These are phyloP conservation scores for Scaptomyza parva DNA, from an alignment of 2,888 invertebrate species.

Conservation along the genomic window DNA sequence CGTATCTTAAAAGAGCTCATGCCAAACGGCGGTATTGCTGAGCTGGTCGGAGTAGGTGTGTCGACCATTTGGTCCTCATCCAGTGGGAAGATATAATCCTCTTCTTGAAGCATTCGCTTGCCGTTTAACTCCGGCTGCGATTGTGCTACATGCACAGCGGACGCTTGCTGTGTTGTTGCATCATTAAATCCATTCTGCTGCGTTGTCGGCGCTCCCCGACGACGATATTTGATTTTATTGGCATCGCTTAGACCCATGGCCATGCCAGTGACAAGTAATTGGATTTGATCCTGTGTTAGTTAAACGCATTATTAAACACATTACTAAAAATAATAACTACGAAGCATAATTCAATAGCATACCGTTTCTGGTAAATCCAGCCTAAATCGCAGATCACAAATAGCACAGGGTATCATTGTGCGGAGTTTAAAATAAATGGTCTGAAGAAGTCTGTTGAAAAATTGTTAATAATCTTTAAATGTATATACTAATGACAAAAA, in stretches of 20 bases:
- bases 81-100: conserved; percentile 93
- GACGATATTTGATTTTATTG: conserved; percentile 86
- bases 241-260: conserved; percentile 90
- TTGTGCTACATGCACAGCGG: conserved; percentile 43
- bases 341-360: conserved; percentile 51
- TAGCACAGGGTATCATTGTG: conserved; percentile 93
- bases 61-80: conserved; percentile 90
- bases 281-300: conserved; percentile 87
- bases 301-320: not conserved
- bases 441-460: conserved; percentile 86
- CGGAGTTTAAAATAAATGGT: conserved; percentile 95
- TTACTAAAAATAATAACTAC: not conserved
- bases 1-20: conserved; percentile 85
- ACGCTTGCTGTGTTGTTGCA: conserved; percentile 21
- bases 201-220: conserved; percentile 59
- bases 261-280: conserved; percentile 90
- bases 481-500: not conserved
- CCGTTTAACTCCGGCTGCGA: conserved; percentile 65
- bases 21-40: conserved; percentile 78
- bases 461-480: too few relatives aligned
- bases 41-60: conserved; percentile 73
- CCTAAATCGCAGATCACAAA: conserved; percentile 92
- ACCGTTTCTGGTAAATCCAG: conserved; percentile 94
- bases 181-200: conserved; percentile 66
- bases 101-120: conserved; percentile 86